Evolutionary conservation across 2,888 invertebrate genomes (phyloP), one percentile per base, ranked within the genome.

Genomic region (Metellina segmentata): DNA sequence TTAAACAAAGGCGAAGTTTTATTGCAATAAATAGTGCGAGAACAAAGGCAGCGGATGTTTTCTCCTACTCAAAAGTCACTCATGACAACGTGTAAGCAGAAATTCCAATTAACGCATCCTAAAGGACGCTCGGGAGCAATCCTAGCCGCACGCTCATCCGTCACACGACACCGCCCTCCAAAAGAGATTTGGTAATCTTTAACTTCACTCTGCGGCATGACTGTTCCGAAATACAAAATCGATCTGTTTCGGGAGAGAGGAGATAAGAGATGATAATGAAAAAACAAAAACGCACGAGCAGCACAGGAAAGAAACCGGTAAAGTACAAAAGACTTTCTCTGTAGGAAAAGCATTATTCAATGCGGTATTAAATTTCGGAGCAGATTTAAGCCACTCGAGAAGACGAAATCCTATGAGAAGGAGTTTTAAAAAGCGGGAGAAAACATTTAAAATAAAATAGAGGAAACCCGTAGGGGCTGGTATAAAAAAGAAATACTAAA

Each of bases 391-490:
- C 52, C 74, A 83, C 83, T 74, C 69, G 51, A 52, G 74, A 74
- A 83, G 70, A 83, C 83, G 83, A 83, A 83, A 83, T 83, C 74
- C 83, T 34, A 53, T 20, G 74, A 83, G 74, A 83, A 83, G 53
- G 83, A 74, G 74, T 74, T 83, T 83, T 83, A 74, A 83, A 83
- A 83, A 69, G 69, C 7, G 74, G 53, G 34, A 53, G n/a, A 78
- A 78, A 78, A 83, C 74, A 83, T 74, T 83, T 83, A 83, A 83
- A 83, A 83, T 83, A 83, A 83, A 83, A 83, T 72, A 74, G 52
- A 34, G 34, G 74, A 70, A 83, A 53, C 74, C 74, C 0, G 48
- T 49, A 69, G 69, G 69, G 48, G 34, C 20, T 19, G 48, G 49
- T 53, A 83, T 34, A 72, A 78, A 70, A 86, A 69, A 52, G 61